Evolutionary conservation across 1,140 invertebrate species (phyloP).

Genomic region (Coptotermes formosanus): DNA sequence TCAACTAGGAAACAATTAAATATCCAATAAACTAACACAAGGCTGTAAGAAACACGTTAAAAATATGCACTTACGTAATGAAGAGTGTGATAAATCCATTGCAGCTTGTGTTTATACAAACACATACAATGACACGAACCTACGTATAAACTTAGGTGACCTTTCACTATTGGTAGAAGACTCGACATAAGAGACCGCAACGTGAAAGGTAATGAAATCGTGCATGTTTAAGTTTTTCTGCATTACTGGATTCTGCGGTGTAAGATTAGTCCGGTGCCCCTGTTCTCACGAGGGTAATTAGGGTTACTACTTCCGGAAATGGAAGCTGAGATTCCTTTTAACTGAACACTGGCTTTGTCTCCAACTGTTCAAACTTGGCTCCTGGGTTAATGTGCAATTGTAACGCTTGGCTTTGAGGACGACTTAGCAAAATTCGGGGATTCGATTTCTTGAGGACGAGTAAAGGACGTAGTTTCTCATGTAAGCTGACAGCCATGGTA

Average conservation of each 20-base stretch:
- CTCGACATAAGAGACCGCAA: no score
- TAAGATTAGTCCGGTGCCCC: neutral
- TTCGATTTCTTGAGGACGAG: neutral
- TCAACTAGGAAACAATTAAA: no score
- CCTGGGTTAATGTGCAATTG: neutral
- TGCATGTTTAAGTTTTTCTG: neutral
- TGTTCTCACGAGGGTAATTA: neutral
- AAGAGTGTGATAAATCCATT: no score
- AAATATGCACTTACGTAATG: no score
- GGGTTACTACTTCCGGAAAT: neutral
- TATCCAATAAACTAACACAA: no score
- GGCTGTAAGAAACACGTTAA: no score
- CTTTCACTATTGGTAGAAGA: no score
- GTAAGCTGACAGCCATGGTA: neutral
- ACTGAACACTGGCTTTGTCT: neutral
- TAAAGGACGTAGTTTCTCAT: neutral
- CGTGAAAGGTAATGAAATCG: no score
- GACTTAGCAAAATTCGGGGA: neutral
- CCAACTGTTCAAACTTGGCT: neutral
- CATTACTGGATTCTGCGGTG: neutral
- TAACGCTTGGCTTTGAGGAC: neutral
- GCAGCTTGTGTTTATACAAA: no score
- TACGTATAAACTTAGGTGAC: no score
- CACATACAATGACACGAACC: no score
- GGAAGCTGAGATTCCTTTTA: neutral